phyloP scores from a whole-genome alignment of 2,797 vertebrate species.

The Chloroceryle amazona region DNA sequence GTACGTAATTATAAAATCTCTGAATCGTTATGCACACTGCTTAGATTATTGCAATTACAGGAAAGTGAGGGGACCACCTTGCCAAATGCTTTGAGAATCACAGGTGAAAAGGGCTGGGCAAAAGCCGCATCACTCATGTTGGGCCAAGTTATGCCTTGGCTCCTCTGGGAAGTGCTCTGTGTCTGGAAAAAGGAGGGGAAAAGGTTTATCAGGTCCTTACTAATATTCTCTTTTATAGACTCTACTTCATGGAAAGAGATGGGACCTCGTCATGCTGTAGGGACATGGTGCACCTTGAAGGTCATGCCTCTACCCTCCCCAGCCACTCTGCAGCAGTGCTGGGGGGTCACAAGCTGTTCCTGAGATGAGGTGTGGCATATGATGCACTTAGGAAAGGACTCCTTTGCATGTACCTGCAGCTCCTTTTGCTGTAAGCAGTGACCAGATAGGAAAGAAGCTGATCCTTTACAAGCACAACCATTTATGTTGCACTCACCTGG shows the following conservation, averaged over 20 bases:
- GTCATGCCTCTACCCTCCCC: background rate
- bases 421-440: background rate
- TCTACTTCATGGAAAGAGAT: background rate
- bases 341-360: background rate
- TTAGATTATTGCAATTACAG: slow-evolving; percentile 7
- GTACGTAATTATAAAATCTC: slow-evolving; percentile 8
- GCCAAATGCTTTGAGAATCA: slow-evolving; percentile 50
- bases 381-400: background rate
- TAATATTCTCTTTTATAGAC: background rate
- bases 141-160: background rate
- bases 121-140: background rate
- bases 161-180: background rate
- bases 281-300: background rate
- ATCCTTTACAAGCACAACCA: background rate
- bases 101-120: background rate
- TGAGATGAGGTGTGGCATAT: background rate
- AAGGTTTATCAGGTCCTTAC: background rate
- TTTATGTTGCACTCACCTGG: background rate
- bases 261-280: background rate
- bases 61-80: background rate
- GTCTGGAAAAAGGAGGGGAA: background rate
- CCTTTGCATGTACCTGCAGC: background rate
- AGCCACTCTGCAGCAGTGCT: background rate
- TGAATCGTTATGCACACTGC: background rate
- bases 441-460: background rate